Evolutionary conservation across 2,113 vertebrate species (phyloP).

Genomic region (Lathamus discolor): DNA sequence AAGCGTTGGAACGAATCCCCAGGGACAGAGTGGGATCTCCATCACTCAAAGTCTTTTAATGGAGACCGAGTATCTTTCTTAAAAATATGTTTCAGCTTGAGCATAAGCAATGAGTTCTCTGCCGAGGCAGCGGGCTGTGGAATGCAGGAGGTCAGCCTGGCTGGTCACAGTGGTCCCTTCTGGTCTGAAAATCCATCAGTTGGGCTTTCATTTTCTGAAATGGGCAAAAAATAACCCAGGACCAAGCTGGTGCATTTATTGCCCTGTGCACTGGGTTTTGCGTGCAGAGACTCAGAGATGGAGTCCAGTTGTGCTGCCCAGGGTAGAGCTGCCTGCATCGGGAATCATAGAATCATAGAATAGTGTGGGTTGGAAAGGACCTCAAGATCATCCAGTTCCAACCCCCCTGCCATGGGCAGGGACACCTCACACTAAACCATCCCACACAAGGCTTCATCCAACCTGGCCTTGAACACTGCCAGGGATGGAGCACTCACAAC

Average conservation of each 20-base stretch:
- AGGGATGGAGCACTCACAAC: too few relatives aligned
- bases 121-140: slow-evolving; percentile 27
- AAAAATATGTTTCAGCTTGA: background rate
- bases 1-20: slow-evolving; percentile 31
- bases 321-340: too few relatives aligned
- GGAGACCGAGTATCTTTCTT: slow-evolving; percentile 18
- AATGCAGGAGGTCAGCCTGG: slow-evolving; percentile 17
- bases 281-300: background rate
- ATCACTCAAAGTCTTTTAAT: slow-evolving; percentile 17
- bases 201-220: background rate
- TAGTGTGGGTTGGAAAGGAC: too few relatives aligned
- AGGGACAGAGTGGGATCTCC: slow-evolving; percentile 49
- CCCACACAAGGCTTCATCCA: too few relatives aligned
- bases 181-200: background rate
- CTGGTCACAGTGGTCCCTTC: background rate
- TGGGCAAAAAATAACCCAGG: background rate
- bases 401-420: too few relatives aligned
- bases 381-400: too few relatives aligned
- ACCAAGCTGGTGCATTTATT: background rate
- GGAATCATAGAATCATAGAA: too few relatives aligned
- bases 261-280: background rate
- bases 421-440: too few relatives aligned
- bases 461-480: too few relatives aligned
- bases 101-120: background rate
- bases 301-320: background rate